Conservation (phyloP, 2,888 invertebrate genomes). For the Mythimna loreyi region DNA sequence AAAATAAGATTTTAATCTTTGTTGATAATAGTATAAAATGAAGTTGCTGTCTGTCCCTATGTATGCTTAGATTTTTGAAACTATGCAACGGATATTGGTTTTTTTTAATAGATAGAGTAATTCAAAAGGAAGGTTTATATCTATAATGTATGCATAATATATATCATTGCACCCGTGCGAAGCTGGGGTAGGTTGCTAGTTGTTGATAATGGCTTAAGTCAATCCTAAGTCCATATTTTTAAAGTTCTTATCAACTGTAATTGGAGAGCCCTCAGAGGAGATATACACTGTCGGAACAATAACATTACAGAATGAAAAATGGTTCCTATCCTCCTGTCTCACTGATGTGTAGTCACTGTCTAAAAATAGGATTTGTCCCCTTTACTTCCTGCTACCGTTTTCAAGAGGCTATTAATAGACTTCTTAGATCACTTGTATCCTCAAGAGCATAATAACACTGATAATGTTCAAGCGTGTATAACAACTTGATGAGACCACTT, state of each 20-base stretch:
- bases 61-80: too few species aligned
- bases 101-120: too few species aligned
- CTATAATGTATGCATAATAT: too few species aligned
- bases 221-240: not conserved
- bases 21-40: not conserved
- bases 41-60: too few species aligned
- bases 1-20: not conserved
- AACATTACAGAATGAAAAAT: conserved; percentile 18
- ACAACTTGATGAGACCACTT: not conserved
- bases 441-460: conserved; percentile 9
- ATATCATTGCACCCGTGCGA: too few species aligned
- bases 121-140: too few species aligned
- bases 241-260: conserved; percentile 1
- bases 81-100: too few species aligned
- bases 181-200: too few species aligned
- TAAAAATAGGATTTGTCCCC: conserved; percentile 43
- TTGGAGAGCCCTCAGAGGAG: not conserved
- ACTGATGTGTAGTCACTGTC: not conserved
- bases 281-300: conserved; percentile 7
- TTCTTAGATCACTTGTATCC: conserved; percentile 20
- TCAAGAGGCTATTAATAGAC: conserved; percentile 16
- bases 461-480: conserved; percentile 2
- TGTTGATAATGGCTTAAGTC: not conserved
- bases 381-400: conserved; percentile 27
- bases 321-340: conserved; percentile 3